Base-by-base conservation (phyloP, 2,113 vertebrate genomes). In the Pseudorasbora parva region DNA sequence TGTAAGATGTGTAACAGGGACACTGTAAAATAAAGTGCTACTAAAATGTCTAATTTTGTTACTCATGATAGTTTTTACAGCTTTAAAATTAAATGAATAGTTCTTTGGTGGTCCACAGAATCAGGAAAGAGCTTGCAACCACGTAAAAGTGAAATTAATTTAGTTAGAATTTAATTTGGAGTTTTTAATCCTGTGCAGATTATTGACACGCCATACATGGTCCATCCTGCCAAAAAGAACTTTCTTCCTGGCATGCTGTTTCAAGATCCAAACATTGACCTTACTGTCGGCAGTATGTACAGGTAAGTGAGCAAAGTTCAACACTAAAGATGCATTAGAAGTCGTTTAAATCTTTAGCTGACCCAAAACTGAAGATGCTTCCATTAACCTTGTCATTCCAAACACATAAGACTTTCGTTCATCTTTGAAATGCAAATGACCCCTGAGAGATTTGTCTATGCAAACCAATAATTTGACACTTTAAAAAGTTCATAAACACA, bases 201-300 rank as follows among this genome's bases (percentile, higher is more conserved):
- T 89, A 93, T 98, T 88, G 98, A 99, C 91, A 96, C 97, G 1
- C 97, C 97, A 0, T 96, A 95, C 88, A 90, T 98, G 88, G 89
- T 99, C 82, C 95, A 97, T 86, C 90, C 93, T 0, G 71, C 92
- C 0, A 97, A 96, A 95, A 95, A 93, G 90, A 95, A 97, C 89
- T 97, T 96, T 71, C 95, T 99, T 33, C 95, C 98, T 69, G 97
- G 94, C 15, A 82, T 96, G 82, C 77, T 99, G 43, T 93, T 97
- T 87, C 94, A 95, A 88, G 96, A 97, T 71, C 91, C 96, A 0
- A 91, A 96, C 83, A 93, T 97, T 78, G 93, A 96, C 87, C 90
- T 99, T 90, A 99, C 97, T 56, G 14, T 94, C 8, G 93, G 93
- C 75, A 88, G 89, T 85, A 90, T 95, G 89, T 95, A 94, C 90